A percentile compares a stretch with the other conserved stretches of the same genome.
phyloP scores from a whole-genome alignment of 2,113 vertebrate species.

The pig (Sus scrofa) region DNA sequence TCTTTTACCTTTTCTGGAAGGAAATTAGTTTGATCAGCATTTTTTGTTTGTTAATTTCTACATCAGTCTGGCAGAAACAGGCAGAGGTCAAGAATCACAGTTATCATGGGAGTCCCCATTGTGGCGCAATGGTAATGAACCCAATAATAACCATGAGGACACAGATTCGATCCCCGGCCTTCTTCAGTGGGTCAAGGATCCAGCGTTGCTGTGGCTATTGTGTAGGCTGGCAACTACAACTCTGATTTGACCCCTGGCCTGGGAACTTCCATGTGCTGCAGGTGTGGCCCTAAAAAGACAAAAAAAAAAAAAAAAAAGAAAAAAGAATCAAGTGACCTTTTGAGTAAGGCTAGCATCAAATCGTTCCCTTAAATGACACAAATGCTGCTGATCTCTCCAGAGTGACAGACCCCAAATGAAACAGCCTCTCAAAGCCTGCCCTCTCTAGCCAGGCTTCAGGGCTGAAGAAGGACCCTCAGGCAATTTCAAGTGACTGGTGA shows the following conservation, averaged over 20 bases:
- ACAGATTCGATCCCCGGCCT: no score
- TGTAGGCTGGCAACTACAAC: no score
- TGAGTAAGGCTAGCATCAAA: background rate
- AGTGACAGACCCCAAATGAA: background rate
- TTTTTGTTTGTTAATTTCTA: conserved; percentile 20
- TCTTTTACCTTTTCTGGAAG: background rate
- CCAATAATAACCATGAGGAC: no score
- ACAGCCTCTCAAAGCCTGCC: background rate
- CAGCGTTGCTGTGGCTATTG: no score
- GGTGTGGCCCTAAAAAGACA: no score
- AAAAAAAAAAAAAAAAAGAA: no score
- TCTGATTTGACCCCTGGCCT: no score
- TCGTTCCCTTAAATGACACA: background rate
- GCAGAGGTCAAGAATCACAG: background rate
- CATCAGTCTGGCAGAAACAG: background rate
- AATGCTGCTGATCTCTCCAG: background rate
- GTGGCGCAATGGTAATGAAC: no score
- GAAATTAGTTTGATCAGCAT: background rate
- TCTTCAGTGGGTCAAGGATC: no score
- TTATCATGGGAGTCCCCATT: background rate
- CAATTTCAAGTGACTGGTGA: background rate
- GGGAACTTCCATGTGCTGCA: no score
- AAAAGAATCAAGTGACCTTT: background rate
- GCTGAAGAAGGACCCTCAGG: background rate
- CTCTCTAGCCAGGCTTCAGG: background rate